Conservation (phyloP, 2,888 invertebrate genomes). For the Neoaliturus tenellus region DNA sequence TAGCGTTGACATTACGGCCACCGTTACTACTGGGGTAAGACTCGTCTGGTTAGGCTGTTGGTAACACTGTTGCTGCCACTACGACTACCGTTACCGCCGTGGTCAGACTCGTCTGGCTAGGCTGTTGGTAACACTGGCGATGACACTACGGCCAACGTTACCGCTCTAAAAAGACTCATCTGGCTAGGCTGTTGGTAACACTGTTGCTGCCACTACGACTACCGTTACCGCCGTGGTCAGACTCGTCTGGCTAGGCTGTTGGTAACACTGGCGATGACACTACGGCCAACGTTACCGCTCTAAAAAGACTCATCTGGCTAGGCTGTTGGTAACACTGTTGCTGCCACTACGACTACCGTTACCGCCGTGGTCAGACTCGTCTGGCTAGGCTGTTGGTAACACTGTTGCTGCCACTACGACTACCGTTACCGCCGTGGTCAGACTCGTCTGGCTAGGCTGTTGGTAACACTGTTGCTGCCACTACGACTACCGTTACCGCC, state of each 20-base stretch:
- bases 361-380: background rate
- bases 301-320: no score
- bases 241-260: no score
- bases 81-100: no score
- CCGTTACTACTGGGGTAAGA: no score
- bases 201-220: no score
- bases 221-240: no score
- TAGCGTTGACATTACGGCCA: no score
- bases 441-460: background rate
- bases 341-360: slow-evolving; percentile 6
- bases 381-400: background rate
- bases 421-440: background rate
- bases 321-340: slow-evolving; percentile 8
- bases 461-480: background rate
- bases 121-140: background rate
- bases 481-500: background rate
- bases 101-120: no score
- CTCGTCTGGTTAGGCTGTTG: no score
- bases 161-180: background rate
- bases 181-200: background rate
- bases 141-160: slow-evolving; percentile 14
- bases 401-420: slow-evolving; percentile 3
- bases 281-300: no score
- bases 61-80: no score
- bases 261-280: no score